Evolutionary conservation across 2,113 vertebrate genomes (phyloP).

Genomic region (Nyctereutes procyonoides): DNA sequence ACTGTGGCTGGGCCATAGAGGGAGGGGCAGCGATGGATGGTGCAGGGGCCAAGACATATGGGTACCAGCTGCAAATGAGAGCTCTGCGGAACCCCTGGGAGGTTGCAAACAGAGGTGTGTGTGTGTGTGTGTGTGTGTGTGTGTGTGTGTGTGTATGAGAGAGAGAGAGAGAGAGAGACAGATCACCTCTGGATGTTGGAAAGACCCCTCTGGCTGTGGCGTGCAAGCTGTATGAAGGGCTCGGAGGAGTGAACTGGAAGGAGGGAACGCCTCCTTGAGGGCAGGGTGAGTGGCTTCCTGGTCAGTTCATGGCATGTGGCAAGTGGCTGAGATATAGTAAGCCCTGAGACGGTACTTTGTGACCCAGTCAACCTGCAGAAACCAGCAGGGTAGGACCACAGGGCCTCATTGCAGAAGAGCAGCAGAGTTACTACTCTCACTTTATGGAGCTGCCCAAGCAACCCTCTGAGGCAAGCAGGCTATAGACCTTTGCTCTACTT

Average conservation of each 20-base stretch:
- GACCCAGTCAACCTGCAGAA: background rate
- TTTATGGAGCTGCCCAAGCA: background rate
- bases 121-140: too few species aligned
- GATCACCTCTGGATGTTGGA: background rate
- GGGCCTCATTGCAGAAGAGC: background rate
- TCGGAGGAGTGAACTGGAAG: background rate
- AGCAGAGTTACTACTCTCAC: rapidly evolving
- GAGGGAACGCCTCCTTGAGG: background rate
- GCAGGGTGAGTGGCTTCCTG: background rate
- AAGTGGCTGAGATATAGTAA: too few species aligned
- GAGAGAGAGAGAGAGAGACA: too few species aligned
- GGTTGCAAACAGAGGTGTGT: background rate
- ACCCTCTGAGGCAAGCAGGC: background rate
- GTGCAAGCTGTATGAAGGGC: background rate
- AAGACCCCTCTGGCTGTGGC: background rate
- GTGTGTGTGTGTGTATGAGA: background rate
- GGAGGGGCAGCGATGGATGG: background rate
- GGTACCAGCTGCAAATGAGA: background rate
- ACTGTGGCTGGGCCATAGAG: background rate
- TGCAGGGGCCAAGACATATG: background rate
- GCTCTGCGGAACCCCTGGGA: background rate
- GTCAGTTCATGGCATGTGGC: background rate
- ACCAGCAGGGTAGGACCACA: background rate
- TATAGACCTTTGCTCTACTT: background rate
- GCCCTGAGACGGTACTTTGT: background rate